These are phyloP conservation scores for Daktulosphaira vitifoliae DNA, from an alignment of 1,140 invertebrate species.

Conservation along the genomic window DNA sequence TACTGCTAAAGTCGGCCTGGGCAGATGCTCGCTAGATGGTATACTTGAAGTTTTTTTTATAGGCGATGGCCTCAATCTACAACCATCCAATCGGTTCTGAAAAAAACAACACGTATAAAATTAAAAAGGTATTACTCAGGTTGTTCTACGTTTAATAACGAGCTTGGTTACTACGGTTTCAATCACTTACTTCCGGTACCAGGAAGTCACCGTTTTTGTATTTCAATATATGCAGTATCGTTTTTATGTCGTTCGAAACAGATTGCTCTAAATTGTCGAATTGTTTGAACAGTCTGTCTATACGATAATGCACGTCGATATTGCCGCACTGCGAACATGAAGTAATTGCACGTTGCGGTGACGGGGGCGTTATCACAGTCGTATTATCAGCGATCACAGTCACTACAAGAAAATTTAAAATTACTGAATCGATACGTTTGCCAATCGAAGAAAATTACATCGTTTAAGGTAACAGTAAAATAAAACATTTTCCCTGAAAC, in stretches of 20 bases:
- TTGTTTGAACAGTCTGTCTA: slow-evolving; percentile 38
- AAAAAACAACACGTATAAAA: not conserved
- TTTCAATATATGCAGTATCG: slow-evolving; percentile 57
- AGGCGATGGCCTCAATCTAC: slow-evolving; percentile 17
- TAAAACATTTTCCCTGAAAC: too few relatives aligned
- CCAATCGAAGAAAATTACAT: too few relatives aligned
- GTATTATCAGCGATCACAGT: slow-evolving; percentile 26
- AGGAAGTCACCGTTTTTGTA: slow-evolving; percentile 38
- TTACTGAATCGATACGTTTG: too few relatives aligned
- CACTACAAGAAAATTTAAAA: not conserved
- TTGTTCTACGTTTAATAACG: not conserved
- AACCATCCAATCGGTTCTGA: slow-evolving; percentile 7
- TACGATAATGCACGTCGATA: slow-evolving; percentile 25
- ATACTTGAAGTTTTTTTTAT: slow-evolving; percentile 19
- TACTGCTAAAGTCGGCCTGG: slow-evolving; percentile 21
- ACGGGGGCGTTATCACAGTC: slow-evolving; percentile 28
- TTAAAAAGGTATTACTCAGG: not conserved
- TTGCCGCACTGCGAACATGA: slow-evolving; percentile 27
- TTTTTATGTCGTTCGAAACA: slow-evolving; percentile 55
- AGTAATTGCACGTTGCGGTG: slow-evolving; percentile 10
- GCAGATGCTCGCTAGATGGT: slow-evolving; percentile 15
- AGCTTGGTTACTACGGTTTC: not conserved
- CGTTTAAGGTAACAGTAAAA: too few relatives aligned
- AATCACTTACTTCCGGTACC: slow-evolving; percentile 25
- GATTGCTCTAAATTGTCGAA: slow-evolving; percentile 51